These are phyloP conservation scores for Drosophila orena DNA, from an alignment of 1,140 invertebrate species.

Conservation along the genomic window DNA sequence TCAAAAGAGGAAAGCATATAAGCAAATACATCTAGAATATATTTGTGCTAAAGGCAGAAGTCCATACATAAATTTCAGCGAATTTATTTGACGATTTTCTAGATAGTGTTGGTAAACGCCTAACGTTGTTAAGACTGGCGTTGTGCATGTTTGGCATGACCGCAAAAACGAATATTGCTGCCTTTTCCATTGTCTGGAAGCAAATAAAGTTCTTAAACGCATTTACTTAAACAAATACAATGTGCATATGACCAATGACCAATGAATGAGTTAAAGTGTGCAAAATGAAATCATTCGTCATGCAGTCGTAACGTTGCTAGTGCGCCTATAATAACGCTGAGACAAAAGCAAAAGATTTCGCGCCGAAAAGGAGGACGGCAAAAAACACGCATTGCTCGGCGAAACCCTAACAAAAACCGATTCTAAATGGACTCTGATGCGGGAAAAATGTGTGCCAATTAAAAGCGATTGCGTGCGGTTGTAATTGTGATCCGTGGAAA, in stretches of 20 bases:
- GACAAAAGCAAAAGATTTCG: conserved; percentile 79
- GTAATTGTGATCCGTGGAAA: conserved; percentile 52
- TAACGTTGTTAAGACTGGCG: no score
- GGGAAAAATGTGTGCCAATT: conserved; percentile 49
- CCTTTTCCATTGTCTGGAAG: background rate
- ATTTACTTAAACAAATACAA: background rate
- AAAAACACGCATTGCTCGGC: conserved; percentile 44
- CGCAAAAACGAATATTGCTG: background rate
- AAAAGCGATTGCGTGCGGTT: conserved; percentile 34
- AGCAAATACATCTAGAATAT: no score
- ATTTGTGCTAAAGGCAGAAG: no score
- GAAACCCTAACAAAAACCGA: conserved; percentile 31
- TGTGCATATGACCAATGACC: background rate
- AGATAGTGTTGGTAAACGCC: conserved; percentile 8
- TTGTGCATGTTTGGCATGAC: conserved; percentile 1
- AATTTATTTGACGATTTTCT: background rate
- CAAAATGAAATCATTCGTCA: conserved; percentile 6
- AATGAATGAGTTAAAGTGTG: background rate
- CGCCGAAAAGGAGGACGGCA: conserved; percentile 73
- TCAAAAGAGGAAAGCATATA: background rate
- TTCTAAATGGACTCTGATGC: conserved; percentile 22
- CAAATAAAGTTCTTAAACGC: background rate
- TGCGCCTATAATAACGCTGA: conserved; percentile 68
- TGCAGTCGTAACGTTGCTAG: conserved; percentile 49
- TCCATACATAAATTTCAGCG: no score